A percentile compares a stretch with the other conserved stretches of the same genome.
Evolutionary conservation across 2,888 invertebrate species (phyloP).

Genomic region (Meiosimyza decipiens): DNA sequence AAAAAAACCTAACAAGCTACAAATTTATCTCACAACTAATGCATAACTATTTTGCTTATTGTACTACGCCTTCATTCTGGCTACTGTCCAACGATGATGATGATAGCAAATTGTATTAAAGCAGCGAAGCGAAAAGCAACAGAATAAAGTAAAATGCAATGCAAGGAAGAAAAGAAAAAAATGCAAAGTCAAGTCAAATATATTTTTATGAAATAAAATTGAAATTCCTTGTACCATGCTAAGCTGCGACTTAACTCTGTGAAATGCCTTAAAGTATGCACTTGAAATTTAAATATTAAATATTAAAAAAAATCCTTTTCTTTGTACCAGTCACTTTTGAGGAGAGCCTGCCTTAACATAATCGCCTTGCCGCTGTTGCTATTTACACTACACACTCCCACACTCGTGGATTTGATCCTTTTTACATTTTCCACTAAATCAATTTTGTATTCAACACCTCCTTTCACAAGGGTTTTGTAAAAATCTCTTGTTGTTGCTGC

Average conservation of each 20-base stretch:
- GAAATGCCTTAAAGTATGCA: constrained; percentile 44
- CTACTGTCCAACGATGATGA: constrained; percentile 2
- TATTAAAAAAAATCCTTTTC: constrained; percentile 34
- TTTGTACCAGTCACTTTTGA: neutral
- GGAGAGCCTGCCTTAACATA: neutral
- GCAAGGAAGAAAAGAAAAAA: constrained; percentile 20
- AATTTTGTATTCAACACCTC: constrained; percentile 52
- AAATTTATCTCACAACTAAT: constrained; percentile 6
- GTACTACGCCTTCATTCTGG: constrained; percentile 1
- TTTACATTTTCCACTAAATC: constrained; percentile 52
- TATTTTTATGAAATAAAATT: constrained; percentile 59
- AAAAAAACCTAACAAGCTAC: constrained; percentile 11
- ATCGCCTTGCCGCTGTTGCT: neutral
- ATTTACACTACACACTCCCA: neutral
- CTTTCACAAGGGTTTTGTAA: constrained; percentile 1
- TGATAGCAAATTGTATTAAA: neutral
- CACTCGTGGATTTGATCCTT: neutral
- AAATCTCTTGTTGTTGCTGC: neutral
- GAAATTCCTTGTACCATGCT: constrained; percentile 60
- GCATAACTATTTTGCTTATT: neutral
- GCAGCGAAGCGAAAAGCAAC: neutral
- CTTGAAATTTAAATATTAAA: constrained; percentile 36
- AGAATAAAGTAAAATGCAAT: neutral
- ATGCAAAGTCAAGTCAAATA: constrained; percentile 50
- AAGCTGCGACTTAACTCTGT: constrained; percentile 31